These are phyloP conservation scores for Rhipidura dahli DNA, from an alignment of 2,113 vertebrate species.

Conservation along the genomic window DNA sequence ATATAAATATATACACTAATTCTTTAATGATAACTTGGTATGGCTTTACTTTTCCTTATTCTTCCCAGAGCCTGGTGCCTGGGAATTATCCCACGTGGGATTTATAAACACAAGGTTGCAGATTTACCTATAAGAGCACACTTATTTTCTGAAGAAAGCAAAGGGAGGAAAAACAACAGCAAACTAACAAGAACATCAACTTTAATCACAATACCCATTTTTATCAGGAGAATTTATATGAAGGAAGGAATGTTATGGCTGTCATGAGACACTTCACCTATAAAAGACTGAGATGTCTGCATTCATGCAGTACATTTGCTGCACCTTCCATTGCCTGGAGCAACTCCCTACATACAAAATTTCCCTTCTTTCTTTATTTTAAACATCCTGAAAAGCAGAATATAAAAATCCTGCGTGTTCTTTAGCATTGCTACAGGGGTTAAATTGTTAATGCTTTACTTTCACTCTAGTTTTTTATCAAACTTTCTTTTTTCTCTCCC, in stretches of 20 bases:
- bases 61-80: background rate
- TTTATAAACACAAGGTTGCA: background rate
- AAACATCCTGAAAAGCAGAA: conserved; percentile 10
- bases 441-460: conserved; percentile 87
- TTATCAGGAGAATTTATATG: background rate
- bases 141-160: background rate
- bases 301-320: background rate
- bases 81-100: background rate
- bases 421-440: conserved; percentile 67
- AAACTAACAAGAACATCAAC: background rate
- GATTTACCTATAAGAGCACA: background rate
- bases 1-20: background rate
- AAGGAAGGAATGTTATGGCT: background rate
- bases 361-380: background rate
- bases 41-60: background rate
- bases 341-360: background rate
- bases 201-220: background rate
- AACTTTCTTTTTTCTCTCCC: conserved; percentile 86
- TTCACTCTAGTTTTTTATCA: conserved; percentile 80
- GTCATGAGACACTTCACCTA: background rate
- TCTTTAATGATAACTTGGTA: background rate
- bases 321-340: background rate
- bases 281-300: background rate
- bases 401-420: background rate
- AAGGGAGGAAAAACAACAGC: background rate